phyloP scores from a whole-genome alignment of 2,888 invertebrate genomes.

The Aproaerema taeniolella region DNA sequence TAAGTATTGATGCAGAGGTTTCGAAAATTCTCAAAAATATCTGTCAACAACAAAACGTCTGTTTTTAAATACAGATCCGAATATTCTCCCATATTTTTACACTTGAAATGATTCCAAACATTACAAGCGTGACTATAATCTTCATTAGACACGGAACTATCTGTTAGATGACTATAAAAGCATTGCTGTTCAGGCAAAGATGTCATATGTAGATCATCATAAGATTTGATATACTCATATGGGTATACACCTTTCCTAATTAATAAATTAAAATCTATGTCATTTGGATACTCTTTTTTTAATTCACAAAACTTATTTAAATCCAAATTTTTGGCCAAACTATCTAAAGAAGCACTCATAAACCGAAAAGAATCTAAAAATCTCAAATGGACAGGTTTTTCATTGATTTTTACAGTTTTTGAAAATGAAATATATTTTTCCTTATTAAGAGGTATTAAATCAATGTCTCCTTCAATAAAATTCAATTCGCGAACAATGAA shows the following conservation, averaged over 20 bases:
- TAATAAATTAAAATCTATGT: slow-evolving; percentile 15
- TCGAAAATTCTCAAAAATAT: slow-evolving; percentile 39
- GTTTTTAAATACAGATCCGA: slow-evolving; percentile 32
- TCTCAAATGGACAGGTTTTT: slow-evolving; percentile 5
- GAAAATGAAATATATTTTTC: slow-evolving; percentile 34
- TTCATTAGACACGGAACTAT: slow-evolving; percentile 15
- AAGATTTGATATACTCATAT: no score
- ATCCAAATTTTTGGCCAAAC: slow-evolving; percentile 13
- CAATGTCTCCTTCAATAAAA: slow-evolving; percentile 20
- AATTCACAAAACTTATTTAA: slow-evolving; percentile 14
- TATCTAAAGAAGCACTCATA: slow-evolving; percentile 13
- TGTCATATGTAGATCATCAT: slow-evolving; percentile 20
- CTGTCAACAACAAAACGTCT: slow-evolving; percentile 31
- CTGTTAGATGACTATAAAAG: slow-evolving; percentile 19
- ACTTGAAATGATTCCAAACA: slow-evolving; percentile 29
- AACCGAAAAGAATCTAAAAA: slow-evolving; percentile 19
- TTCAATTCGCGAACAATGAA: slow-evolving; percentile 29
- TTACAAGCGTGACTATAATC: slow-evolving; percentile 25
- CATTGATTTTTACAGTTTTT: slow-evolving; percentile 7
- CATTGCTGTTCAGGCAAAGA: slow-evolving; percentile 18
- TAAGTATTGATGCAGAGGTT: slow-evolving; percentile 27
- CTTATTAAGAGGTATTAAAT: slow-evolving; percentile 28
- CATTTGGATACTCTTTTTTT: slow-evolving; percentile 8
- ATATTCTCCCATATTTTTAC: slow-evolving; percentile 28
- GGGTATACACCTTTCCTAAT: slow-evolving; percentile 25